Percentiles rank a stretch among this genome's conserved stretches.
Evolutionary conservation across 1,140 invertebrate species (phyloP).

Genomic region (Augochlora pura): DNA sequence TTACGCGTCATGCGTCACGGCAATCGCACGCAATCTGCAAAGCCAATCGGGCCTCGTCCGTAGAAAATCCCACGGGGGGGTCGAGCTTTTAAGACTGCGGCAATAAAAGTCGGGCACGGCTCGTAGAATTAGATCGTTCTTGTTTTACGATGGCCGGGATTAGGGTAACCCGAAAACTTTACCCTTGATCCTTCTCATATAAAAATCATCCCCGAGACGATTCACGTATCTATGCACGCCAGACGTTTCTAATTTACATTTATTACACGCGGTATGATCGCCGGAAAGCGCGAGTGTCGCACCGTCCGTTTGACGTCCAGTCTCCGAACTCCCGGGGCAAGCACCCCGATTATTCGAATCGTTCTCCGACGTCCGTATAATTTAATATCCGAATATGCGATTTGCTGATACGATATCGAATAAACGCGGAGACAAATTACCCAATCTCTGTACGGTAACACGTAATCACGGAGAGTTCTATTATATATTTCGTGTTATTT

Average conservation of each 20-base stretch:
- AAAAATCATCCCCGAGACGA: not conserved
- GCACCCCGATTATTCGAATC: too few relatives aligned
- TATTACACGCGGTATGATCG: too few relatives aligned
- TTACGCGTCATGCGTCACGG: too few relatives aligned
- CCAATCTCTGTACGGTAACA: too few relatives aligned
- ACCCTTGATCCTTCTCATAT: not conserved
- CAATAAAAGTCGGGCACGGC: conserved; percentile 28
- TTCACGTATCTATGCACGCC: not conserved
- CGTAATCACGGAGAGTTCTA: too few relatives aligned
- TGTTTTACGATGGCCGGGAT: conserved; percentile 17
- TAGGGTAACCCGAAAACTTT: conserved; percentile 13
- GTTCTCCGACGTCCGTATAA: too few relatives aligned
- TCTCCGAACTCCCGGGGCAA: too few relatives aligned
- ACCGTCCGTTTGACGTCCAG: not conserved
- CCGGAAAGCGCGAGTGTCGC: not conserved
- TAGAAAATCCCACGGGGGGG: conserved; percentile 9
- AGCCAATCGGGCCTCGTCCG: conserved; percentile 15
- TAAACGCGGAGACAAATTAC: too few relatives aligned
- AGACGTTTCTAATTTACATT: not conserved
- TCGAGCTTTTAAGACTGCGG: conserved; percentile 42
- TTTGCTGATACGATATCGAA: too few relatives aligned
- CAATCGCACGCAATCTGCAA: conserved; percentile 25
- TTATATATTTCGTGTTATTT: too few relatives aligned
- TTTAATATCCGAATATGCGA: too few relatives aligned
- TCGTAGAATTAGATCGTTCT: conserved; percentile 19